Percentiles rank a stretch among this genome's conserved stretches.
Conservation (phyloP, 2,888 invertebrate species). For the Galerucella pusilla region DNA sequence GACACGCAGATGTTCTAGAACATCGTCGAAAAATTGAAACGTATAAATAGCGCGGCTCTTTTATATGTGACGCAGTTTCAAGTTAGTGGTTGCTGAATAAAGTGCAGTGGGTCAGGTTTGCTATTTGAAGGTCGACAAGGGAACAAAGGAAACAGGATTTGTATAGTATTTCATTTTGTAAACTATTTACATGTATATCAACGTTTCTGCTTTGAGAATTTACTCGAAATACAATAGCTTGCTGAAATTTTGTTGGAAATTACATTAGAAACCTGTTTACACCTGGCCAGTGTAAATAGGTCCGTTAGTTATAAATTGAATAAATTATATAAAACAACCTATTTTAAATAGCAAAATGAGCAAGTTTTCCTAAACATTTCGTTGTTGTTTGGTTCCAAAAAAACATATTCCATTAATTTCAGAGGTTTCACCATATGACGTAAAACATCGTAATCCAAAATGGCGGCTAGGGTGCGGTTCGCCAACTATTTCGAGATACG, state of each 20-base stretch:
- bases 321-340: background rate
- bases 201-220: background rate
- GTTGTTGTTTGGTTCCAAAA: constrained; percentile 28
- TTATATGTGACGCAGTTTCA: background rate
- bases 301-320: background rate
- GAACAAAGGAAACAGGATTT: background rate
- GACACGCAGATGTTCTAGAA: background rate
- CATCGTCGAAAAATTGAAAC: background rate
- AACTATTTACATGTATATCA: background rate
- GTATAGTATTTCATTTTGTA: background rate
- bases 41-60: background rate
- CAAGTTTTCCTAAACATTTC: constrained; percentile 29
- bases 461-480: constrained; percentile 41
- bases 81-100: background rate
- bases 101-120: background rate
- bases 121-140: no score
- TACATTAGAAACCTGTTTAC: constrained; percentile 21
- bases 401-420: constrained; percentile 38
- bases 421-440: constrained; percentile 37
- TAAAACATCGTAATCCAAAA: constrained; percentile 33
- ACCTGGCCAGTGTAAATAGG: constrained; percentile 41
- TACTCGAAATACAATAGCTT: constrained; percentile 22
- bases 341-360: constrained; percentile 30
- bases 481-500: constrained; percentile 23
- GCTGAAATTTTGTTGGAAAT: constrained; percentile 32